phyloP scores from a whole-genome alignment of 92 coral and sea anemone genomes.

The Hydrozoanthus gracilis region DNA sequence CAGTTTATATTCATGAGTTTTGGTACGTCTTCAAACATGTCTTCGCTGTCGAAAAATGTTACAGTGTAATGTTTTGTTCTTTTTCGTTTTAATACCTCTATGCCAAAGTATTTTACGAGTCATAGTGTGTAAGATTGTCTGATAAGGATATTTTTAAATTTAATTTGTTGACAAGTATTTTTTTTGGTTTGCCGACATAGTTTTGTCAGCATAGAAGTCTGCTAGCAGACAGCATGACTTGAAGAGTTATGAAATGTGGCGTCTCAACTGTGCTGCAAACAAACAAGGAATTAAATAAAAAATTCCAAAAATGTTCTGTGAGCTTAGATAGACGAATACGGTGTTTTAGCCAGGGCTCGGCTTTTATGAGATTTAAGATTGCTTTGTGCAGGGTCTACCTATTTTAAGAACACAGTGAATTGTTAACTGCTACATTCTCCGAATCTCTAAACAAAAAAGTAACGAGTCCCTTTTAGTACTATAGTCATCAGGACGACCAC shows the following conservation, averaged over 20 bases:
- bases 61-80: not conserved
- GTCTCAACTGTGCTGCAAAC: conserved; percentile 14
- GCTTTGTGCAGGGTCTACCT: not conserved
- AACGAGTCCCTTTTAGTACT: not conserved
- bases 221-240: conserved; percentile 5
- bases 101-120: not conserved
- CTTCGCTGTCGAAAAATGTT: no score
- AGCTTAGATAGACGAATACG: not conserved
- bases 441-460: not conserved
- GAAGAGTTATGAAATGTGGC: conserved; percentile 34
- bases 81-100: not conserved
- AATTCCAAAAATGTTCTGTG: conserved; percentile 21
- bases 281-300: not conserved
- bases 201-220: conserved; percentile 16
- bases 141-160: not conserved
- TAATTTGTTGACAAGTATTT: conserved; percentile 32
- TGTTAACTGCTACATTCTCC: not conserved
- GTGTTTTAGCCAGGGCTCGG: not conserved
- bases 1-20: no score
- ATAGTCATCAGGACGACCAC: conserved; percentile 8
- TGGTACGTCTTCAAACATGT: no score
- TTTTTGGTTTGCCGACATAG: conserved; percentile 21
- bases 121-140: not conserved
- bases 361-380: not conserved
- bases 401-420: not conserved